phyloP scores from a whole-genome alignment of 2,888 invertebrate species.

The Aproaerema taeniolella region DNA sequence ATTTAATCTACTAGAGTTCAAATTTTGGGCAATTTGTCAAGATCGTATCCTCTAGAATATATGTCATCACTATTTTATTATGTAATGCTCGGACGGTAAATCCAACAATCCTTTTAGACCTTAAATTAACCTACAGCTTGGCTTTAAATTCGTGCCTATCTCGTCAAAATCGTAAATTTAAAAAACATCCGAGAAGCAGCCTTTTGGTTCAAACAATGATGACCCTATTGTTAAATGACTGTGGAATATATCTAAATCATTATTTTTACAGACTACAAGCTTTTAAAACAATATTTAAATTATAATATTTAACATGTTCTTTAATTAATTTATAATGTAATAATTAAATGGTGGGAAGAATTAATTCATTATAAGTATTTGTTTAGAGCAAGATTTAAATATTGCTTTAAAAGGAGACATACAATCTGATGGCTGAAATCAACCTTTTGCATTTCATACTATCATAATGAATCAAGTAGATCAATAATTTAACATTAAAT shows the following conservation, averaged over 20 bases:
- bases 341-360: conserved; percentile 65
- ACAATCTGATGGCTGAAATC: conserved; percentile 38
- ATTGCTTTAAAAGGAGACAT: conserved; percentile 60
- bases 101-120: conserved; percentile 68
- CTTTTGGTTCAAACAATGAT: conserved; percentile 68
- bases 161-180: conserved; percentile 65
- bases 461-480: conserved; percentile 46
- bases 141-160: conserved; percentile 74
- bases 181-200: conserved; percentile 74
- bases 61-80: conserved; percentile 67
- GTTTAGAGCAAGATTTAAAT: conserved; percentile 65
- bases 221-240: conserved; percentile 66
- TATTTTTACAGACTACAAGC: conserved; percentile 59
- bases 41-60: conserved; percentile 57
- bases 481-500: conserved; percentile 63
- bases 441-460: conserved; percentile 47
- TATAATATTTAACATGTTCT: conserved; percentile 51
- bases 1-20: conserved; percentile 48
- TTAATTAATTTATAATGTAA: too few relatives aligned
- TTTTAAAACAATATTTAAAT: conserved; percentile 70
- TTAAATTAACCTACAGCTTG: conserved; percentile 73
- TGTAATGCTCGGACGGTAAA: conserved; percentile 73
- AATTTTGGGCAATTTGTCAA: conserved; percentile 54
- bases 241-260: conserved; percentile 69
- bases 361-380: conserved; percentile 52